Percentiles rank a stretch among this genome's conserved stretches.
Evolutionary conservation across 2,113 vertebrate genomes (phyloP).

Genomic region (Perca fluviatilis): DNA sequence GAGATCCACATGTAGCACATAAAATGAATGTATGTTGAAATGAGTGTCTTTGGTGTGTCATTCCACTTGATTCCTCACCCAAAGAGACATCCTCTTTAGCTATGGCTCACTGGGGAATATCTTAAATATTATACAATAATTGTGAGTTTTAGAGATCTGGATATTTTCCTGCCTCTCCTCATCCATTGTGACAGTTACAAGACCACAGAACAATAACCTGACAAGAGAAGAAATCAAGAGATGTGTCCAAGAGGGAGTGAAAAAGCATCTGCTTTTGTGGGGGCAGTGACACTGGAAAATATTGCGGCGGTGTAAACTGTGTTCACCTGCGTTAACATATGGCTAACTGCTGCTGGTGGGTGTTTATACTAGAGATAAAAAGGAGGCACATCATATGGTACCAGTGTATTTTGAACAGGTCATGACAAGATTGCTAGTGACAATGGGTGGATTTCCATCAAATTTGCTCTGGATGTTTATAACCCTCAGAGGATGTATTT

Average conservation of each 20-base stretch:
- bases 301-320: constrained; percentile 5
- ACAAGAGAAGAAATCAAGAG: constrained; percentile 7
- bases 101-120: constrained; percentile 2
- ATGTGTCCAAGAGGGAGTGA: not conserved
- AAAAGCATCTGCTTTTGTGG: not conserved
- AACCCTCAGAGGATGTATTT: constrained; percentile 3
- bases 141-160: constrained; percentile 30
- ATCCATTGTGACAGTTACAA: constrained; percentile 14
- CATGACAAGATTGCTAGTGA: not conserved
- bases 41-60: not conserved
- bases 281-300: not conserved
- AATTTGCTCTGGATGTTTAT: not conserved
- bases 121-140: not conserved
- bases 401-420: constrained; percentile 3
- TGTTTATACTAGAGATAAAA: constrained; percentile 26
- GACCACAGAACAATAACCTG: constrained; percentile 28
- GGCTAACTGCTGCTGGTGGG: not conserved
- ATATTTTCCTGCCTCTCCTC: constrained; percentile 16
- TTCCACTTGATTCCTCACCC: constrained; percentile 17
- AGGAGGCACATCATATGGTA: not conserved
- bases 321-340: constrained; percentile 14
- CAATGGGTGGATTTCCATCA: not conserved
- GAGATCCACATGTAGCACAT: not conserved
- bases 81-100: not conserved
- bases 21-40: not conserved